Conservation (phyloP, 2,888 invertebrate species). For the Steinernema scapterisci region DNA sequence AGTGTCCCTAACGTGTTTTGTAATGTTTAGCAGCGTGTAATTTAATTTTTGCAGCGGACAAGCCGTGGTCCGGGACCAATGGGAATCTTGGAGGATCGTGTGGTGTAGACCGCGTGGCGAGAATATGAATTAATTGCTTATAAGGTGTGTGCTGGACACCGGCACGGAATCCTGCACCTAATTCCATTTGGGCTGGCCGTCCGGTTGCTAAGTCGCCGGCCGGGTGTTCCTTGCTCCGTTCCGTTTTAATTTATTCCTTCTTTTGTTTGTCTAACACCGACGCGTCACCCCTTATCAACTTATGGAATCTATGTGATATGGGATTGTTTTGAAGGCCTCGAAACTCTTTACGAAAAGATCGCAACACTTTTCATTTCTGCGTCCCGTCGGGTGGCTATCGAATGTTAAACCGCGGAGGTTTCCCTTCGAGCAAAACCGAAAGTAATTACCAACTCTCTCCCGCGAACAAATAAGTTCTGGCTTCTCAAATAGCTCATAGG, state of each 20-base stretch:
- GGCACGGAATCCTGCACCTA: not conserved
- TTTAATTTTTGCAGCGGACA: not conserved
- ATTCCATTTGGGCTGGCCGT: not conserved
- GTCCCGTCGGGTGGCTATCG: too few relatives aligned
- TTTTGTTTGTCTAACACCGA: not conserved
- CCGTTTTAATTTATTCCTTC: not conserved
- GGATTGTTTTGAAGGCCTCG: not conserved
- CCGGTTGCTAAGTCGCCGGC: constrained; percentile 12
- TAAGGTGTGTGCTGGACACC: too few relatives aligned
- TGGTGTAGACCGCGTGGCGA: too few relatives aligned
- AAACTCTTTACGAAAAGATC: not conserved
- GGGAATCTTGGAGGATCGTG: too few relatives aligned
- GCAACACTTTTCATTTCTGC: not conserved
- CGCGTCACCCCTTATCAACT: not conserved
- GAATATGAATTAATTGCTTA: too few relatives aligned
- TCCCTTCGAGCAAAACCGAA: not conserved
- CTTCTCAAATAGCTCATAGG: constrained; percentile 20
- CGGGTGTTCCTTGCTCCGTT: constrained; percentile 7
- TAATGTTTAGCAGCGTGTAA: too few relatives aligned
- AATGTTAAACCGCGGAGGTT: too few relatives aligned
- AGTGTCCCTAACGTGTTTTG: too few relatives aligned
- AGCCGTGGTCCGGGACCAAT: not conserved
- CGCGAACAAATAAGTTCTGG: constrained; percentile 25
- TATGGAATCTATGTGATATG: not conserved
- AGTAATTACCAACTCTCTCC: constrained; percentile 25